Evolutionary conservation across 2,888 invertebrate genomes (phyloP).

Genomic region (Endomychus coccineus): DNA sequence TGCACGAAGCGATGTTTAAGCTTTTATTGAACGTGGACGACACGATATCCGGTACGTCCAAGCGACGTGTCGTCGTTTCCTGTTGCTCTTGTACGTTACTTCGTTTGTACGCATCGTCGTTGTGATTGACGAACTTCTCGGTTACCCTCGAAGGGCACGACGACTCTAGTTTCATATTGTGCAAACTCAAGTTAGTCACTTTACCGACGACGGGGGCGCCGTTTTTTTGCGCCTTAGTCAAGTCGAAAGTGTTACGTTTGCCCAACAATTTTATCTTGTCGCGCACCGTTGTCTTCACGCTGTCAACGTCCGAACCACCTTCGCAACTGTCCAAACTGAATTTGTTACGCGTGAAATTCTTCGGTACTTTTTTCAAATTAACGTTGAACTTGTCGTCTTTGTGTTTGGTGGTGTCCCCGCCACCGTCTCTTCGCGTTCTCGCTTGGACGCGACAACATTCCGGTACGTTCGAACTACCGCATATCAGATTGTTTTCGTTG

Average conservation of each 20-base stretch:
- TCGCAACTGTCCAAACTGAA: slow-evolving; percentile 30
- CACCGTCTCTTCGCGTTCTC: no score
- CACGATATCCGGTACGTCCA: slow-evolving; percentile 12
- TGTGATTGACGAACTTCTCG: slow-evolving; percentile 32
- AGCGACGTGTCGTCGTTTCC: slow-evolving; percentile 2
- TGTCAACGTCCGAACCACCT: slow-evolving; percentile 11
- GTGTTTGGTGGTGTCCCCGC: background rate
- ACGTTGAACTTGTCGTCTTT: slow-evolving; percentile 24
- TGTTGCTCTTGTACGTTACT: background rate
- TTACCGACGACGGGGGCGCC: slow-evolving; percentile 14
- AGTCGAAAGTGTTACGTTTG: slow-evolving; percentile 26
- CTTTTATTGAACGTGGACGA: slow-evolving; percentile 11
- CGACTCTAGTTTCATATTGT: slow-evolving; percentile 30
- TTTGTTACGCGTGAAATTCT: slow-evolving; percentile 40
- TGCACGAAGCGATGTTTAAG: slow-evolving; percentile 1
- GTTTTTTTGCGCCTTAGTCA: slow-evolving; percentile 9
- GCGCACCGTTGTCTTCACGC: no score
- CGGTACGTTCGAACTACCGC: no score
- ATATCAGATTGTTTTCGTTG: slow-evolving; percentile 12
- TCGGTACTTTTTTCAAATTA: slow-evolving; percentile 37
- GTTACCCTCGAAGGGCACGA: slow-evolving; percentile 33
- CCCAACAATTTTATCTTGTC: slow-evolving; percentile 24
- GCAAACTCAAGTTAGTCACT: slow-evolving; percentile 31
- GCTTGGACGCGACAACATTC: no score
- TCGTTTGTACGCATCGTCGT: background rate